Evolutionary conservation across 1,140 invertebrate species (phyloP), one percentile per base, ranked within the genome.

Genomic region (Oryctes rhinoceros): DNA sequence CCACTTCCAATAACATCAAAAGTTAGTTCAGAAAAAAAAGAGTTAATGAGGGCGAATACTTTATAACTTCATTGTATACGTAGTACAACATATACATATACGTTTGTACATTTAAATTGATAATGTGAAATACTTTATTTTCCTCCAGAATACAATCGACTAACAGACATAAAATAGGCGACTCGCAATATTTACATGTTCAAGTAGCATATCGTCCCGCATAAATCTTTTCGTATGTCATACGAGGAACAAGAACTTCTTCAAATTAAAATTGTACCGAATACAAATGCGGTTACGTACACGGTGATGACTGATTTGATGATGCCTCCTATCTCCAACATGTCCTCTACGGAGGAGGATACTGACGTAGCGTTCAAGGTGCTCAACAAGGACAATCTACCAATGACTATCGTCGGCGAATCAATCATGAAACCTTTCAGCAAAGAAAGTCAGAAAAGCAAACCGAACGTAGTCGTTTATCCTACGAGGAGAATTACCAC

Each of bases 391-490:
- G 89, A 89, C 76, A 84, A 87, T 77, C 82, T 88, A 6, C 85
- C 82, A 15, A 86, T 87, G 24, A 79, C 84, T 6, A 81, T 87
- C 11, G 79, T 85, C 3, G 86, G 86, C 4, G 86, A 87, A 81
- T 82, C 85, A 1, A 84, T 87, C 35, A 82, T 87, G 15, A 87
- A 86, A 80, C 86, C 86, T 20, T 86, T 87, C 79, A 86, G 85
- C 37, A 83, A 80, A n/a, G 84, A 85, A 10, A 79, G 76, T 39
- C 83, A 83, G 20, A 88, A 86, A 78, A 18, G 4, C 9, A 89
- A 89, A 82, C 89, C 89, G 10, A 90, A 90, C 81, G 88, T 88
- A 79, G 89, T 90, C 18, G 89, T 90, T 62, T 88, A 88, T 81
- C 89, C 89, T 30, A 88, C 88, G 30, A 85, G 88, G 48, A 85